Base-by-base conservation (phyloP, 2,888 invertebrate species). In the Cheilosia scutellata region DNA sequence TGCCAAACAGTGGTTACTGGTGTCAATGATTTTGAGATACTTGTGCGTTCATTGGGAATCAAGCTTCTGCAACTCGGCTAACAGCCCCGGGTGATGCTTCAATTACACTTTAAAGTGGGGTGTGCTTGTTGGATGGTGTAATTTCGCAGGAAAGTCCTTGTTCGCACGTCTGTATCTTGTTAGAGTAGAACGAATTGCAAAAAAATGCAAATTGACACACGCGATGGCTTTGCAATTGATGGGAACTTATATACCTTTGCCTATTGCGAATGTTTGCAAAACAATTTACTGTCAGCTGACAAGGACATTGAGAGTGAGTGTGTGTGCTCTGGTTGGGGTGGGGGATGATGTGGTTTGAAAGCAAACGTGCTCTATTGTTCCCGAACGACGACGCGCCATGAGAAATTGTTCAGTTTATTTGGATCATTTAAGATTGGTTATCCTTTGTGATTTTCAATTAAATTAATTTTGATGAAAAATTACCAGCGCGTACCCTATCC, bases 341-440 rank as follows among this genome's bases (percentile, higher is more conserved):
- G 57, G 42, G 37, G 65, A 9, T n/a, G 55, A 44, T 82, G 68
- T 62, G 82, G 66, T 72, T 66, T 47, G 55, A 72, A 72, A 42
- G 72, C 55, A 77, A 77, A 80, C 86, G 86, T 86, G 82, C 57
- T 76, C 86, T 68, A 72, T 86, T 86, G 76, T 86, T 76, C 57
- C 29, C 44, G 25, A 51, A 33, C 53, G 53, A 75, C 66, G 82
- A 40, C 49, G 44, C 72, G 71, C 82, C 86, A 82, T 86, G 86
- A 86, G 86, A 86, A 72, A 86, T 86, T 72, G 86, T 76, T 82
- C 31, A 86, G 82, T 82, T 86, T 86, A 82, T 86, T 86, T 86
- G 82, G 86, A 86, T 86, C 86, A 86, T 86, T 86, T 86, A 82
- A 72, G 86, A 86, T 86, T 86, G 86, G 86, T 82, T 86, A 86